Evolutionary conservation across 2,888 invertebrate genomes (phyloP).

Genomic region (Thalpophila matura): DNA sequence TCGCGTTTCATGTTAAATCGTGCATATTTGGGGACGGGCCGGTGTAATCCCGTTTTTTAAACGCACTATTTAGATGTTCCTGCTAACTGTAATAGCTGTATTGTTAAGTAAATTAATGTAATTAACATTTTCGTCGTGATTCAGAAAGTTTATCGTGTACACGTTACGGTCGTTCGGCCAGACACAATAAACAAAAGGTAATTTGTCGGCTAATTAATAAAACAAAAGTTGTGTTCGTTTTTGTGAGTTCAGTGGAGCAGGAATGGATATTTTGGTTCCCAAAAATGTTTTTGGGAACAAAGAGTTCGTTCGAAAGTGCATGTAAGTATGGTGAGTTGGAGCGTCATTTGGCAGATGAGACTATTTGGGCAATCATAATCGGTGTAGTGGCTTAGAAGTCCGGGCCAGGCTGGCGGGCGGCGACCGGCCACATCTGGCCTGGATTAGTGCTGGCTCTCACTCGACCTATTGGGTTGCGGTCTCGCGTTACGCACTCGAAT

Average conservation of each 20-base stretch:
- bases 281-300: constrained; percentile 28
- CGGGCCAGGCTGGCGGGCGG: constrained; percentile 73
- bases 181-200: constrained; percentile 65
- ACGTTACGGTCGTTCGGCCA: constrained; percentile 64
- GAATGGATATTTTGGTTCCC: constrained; percentile 23
- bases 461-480: constrained; percentile 80
- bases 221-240: constrained; percentile 44
- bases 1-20: constrained; percentile 89
- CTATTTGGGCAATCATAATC: constrained; percentile 82
- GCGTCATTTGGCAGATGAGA: constrained; percentile 84
- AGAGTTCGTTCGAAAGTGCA: constrained; percentile 5
- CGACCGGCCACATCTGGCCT: constrained; percentile 77
- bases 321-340: constrained; percentile 12
- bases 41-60: constrained; percentile 84
- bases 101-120: constrained; percentile 86
- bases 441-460: constrained; percentile 75
- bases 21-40: constrained; percentile 81
- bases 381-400: constrained; percentile 89
- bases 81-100: constrained; percentile 78
- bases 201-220: constrained; percentile 64
- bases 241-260: constrained; percentile 37
- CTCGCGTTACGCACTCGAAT: constrained; percentile 78
- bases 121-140: constrained; percentile 76
- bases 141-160: constrained; percentile 65
- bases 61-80: constrained; percentile 87